Conservation (phyloP, 2,113 vertebrate species). For the Cephalopterus ornatus region DNA sequence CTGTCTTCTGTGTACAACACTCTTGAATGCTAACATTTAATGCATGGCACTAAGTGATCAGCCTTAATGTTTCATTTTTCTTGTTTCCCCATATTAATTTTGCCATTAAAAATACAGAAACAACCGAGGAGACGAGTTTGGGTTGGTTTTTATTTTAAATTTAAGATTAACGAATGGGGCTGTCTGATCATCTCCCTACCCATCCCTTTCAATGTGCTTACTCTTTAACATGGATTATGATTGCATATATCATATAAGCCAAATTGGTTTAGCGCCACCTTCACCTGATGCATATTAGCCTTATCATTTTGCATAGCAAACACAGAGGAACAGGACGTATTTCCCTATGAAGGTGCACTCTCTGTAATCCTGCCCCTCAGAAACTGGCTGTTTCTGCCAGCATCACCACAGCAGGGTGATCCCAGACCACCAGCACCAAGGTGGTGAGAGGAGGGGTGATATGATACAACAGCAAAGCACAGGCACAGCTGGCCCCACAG, state of each 20-base stretch:
- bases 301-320: not conserved
- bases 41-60: not conserved
- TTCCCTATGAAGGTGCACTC: fast-evolving
- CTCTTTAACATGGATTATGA: not conserved
- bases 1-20: not conserved
- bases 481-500: fast-evolving
- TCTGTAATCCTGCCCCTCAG: too few species aligned
- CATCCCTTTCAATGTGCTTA: not conserved
- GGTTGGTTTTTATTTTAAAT: not conserved
- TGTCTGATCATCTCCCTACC: not conserved
- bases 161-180: not conserved
- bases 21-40: not conserved
- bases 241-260: not conserved
- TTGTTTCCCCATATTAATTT: not conserved
- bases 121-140: not conserved
- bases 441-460: not conserved
- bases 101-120: not conserved
- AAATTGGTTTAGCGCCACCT: not conserved
- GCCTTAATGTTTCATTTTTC: not conserved
- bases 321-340: not conserved
- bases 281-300: not conserved
- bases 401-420: not conserved
- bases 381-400: not conserved
- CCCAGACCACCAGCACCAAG: not conserved
- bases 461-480: too few species aligned